Percentiles rank a stretch among this genome's conserved stretches.
Conservation (phyloP, 2,888 invertebrate genomes). For the Heterodera filipjevi region DNA sequence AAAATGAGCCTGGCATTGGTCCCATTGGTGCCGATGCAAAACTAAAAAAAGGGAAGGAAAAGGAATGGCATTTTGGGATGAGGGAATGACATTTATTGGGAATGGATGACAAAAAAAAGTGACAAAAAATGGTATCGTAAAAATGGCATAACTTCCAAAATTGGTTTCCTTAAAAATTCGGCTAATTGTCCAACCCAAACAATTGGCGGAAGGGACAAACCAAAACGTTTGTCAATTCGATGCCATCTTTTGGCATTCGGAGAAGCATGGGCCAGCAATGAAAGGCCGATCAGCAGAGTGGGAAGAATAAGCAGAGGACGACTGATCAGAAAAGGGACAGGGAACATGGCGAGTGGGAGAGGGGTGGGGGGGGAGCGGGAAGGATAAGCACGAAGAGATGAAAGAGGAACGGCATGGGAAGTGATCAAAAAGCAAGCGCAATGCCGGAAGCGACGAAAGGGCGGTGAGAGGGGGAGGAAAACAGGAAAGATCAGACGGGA, state of each 20-base stretch:
- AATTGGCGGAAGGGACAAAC: background rate
- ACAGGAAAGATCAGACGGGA: background rate
- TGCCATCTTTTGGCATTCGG: background rate
- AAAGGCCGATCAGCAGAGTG: background rate
- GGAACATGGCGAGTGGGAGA: background rate
- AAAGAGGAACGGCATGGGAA: background rate
- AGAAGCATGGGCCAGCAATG: background rate
- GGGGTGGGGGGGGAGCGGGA: background rate
- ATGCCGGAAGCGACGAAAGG: background rate
- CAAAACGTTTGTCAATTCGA: conserved; percentile 24
- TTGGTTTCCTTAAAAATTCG: no score
- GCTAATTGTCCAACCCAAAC: background rate
- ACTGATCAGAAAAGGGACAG: background rate
- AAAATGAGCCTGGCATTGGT: conserved; percentile 12
- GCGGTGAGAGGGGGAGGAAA: background rate
- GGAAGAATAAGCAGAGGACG: background rate
- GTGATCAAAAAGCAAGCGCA: background rate
- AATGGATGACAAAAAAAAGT: background rate
- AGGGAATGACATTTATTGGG: background rate
- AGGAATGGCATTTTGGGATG: background rate
- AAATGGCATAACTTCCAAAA: no score
- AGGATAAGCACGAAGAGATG: background rate
- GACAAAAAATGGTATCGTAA: no score
- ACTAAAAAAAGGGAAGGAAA: background rate
- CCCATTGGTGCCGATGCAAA: conserved; percentile 6